Conservation (phyloP, 2,113 vertebrate species). For the Tragulus kanchil region DNA sequence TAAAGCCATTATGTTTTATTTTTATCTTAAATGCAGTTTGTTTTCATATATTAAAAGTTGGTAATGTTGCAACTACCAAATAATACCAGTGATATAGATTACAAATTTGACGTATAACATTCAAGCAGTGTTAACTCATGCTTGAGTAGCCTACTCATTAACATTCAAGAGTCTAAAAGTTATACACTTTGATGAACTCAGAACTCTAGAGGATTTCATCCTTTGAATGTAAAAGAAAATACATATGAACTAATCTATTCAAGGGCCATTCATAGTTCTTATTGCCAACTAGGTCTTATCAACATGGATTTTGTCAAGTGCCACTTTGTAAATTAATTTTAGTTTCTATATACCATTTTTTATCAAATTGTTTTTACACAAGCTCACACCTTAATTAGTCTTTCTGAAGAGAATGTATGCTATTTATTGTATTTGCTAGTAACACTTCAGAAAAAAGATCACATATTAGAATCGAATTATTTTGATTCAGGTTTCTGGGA, state of each 20-base stretch:
- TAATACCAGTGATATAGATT: neutral
- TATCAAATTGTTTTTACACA: neutral
- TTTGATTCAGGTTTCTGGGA: neutral
- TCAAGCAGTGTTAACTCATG: neutral
- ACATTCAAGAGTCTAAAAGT: neutral
- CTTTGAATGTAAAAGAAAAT: neutral
- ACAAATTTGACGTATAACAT: neutral
- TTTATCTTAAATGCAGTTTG: neutral
- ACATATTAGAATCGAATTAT: neutral
- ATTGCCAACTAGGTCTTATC: neutral
- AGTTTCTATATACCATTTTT: neutral
- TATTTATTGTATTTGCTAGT: neutral
- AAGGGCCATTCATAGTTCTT: neutral
- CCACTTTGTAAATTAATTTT: neutral
- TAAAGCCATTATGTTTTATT: neutral
- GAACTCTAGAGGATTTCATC: neutral
- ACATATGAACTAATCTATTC: neutral
- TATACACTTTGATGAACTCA: neutral
- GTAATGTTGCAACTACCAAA: neutral
- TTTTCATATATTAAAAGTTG: neutral
- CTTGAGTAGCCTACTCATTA: neutral
- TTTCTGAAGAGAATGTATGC: neutral
- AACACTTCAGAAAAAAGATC: neutral
- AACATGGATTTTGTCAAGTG: neutral
- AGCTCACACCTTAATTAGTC: neutral